Conservation (phyloP, 2,888 invertebrate species). For the Drosophila aldrichi region DNA sequence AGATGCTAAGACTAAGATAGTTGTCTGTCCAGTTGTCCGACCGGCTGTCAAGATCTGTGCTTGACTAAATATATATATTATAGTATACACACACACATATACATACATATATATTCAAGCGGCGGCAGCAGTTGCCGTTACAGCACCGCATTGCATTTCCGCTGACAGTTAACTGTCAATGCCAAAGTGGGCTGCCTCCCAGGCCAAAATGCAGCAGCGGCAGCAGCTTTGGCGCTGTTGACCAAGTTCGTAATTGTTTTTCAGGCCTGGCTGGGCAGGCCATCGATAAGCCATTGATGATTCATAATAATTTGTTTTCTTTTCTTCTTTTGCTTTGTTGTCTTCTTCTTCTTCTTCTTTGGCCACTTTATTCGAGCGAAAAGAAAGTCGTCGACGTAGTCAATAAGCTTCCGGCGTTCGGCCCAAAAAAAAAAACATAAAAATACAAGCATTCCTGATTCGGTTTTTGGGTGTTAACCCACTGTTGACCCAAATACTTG, state of each 20-base stretch:
- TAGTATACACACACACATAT: neutral
- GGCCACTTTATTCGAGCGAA: conserved; percentile 46
- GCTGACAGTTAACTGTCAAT: conserved; percentile 77
- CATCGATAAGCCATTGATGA: conserved; percentile 65
- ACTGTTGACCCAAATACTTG: conserved; percentile 74
- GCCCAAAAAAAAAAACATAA: conserved; percentile 20
- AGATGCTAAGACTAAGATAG: conserved; percentile 20
- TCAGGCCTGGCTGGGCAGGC: conserved; percentile 55
- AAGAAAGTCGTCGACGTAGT: conserved; percentile 65
- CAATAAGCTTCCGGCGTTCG: conserved; percentile 72
- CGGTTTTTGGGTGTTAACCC: conserved; percentile 73
- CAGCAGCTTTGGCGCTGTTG: conserved; percentile 42
- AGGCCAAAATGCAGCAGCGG: conserved; percentile 48
- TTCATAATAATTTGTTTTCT: conserved; percentile 59
- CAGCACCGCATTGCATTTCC: conserved; percentile 78
- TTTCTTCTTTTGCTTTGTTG: conserved; percentile 16
- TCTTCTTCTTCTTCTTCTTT: conserved; percentile 16
- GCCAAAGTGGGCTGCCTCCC: conserved; percentile 66
- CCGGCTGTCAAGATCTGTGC: conserved; percentile 18
- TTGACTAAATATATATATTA: conserved; percentile 14
- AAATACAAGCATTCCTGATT: conserved; percentile 45
- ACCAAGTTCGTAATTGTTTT: conserved; percentile 70
- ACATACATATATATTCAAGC: conserved; percentile 13
- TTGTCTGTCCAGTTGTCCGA: conserved; percentile 21
- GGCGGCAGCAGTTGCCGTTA: conserved; percentile 62